A percentile compares a stretch with the other conserved stretches of the same genome.
These are phyloP conservation scores for Sinella curviseta DNA, from an alignment of 1,140 invertebrate genomes.

Conservation along the genomic window DNA sequence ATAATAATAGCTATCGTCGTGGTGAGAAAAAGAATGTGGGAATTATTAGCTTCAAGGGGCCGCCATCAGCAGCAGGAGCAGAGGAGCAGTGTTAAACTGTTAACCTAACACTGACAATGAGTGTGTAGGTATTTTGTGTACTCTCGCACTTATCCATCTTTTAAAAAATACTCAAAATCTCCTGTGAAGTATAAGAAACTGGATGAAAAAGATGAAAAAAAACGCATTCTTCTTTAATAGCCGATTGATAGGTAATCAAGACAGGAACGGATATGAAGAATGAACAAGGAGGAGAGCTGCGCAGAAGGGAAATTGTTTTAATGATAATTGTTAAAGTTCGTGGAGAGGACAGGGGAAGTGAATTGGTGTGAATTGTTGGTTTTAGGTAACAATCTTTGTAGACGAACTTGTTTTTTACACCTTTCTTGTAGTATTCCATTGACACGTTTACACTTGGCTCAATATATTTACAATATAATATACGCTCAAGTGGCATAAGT, in stretches of 20 bases:
- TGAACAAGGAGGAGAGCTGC: neutral
- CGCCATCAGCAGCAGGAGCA: neutral
- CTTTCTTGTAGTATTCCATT: neutral
- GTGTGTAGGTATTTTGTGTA: too few species aligned
- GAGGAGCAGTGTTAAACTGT: neutral
- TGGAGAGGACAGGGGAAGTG: neutral
- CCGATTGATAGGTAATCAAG: neutral
- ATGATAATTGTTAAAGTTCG: conserved; percentile 1
- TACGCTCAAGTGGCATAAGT: too few species aligned
- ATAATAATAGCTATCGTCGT: neutral
- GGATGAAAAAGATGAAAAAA: neutral
- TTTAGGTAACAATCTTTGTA: neutral
- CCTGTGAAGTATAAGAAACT: neutral
- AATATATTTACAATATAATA: too few species aligned
- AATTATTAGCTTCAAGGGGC: conserved; percentile 5
- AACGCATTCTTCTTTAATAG: conserved; percentile 8
- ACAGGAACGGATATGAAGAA: conserved; percentile 1
- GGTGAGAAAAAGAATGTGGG: neutral
- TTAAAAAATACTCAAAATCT: neutral
- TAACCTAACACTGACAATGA: too few species aligned
- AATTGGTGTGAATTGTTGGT: neutral
- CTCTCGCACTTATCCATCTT: neutral
- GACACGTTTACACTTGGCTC: neutral
- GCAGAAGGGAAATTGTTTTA: neutral
- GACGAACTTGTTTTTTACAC: neutral